Evolutionary conservation across 2,797 vertebrate genomes (phyloP).

Genomic region (Margarornis squamiger): DNA sequence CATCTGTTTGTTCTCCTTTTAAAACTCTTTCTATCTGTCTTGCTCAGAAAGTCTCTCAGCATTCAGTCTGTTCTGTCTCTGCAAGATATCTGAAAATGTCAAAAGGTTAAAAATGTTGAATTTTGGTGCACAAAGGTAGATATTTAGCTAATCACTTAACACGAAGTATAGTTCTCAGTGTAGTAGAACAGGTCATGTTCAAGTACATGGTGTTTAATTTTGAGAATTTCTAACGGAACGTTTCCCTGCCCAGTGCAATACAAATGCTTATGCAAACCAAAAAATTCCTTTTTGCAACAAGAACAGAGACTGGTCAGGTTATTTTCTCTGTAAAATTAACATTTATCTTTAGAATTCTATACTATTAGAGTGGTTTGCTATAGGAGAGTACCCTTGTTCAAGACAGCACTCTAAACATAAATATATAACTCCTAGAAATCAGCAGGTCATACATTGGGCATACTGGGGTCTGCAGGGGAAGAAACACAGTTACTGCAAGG

Average conservation of each 20-base stretch:
- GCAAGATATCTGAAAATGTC: neutral
- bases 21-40: neutral
- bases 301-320: neutral
- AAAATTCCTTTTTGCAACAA: neutral
- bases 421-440: neutral
- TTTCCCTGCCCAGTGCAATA: neutral
- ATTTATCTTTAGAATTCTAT: neutral
- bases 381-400: neutral
- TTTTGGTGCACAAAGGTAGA: neutral
- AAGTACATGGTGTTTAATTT: neutral
- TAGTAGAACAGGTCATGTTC: neutral
- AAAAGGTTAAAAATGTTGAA: neutral
- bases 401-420: neutral
- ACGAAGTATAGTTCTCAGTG: neutral
- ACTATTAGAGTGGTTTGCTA: neutral
- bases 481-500: neutral
- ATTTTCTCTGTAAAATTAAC: neutral
- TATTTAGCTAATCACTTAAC: neutral
- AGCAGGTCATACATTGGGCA: neutral
- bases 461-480: neutral
- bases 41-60: neutral
- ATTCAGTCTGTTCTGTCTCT: neutral
- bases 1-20: neutral
- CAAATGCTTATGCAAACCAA: neutral
- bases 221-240: neutral